These are phyloP conservation scores for Saxidomus purpurata DNA, from an alignment of 1,140 invertebrate species.

Conservation along the genomic window DNA sequence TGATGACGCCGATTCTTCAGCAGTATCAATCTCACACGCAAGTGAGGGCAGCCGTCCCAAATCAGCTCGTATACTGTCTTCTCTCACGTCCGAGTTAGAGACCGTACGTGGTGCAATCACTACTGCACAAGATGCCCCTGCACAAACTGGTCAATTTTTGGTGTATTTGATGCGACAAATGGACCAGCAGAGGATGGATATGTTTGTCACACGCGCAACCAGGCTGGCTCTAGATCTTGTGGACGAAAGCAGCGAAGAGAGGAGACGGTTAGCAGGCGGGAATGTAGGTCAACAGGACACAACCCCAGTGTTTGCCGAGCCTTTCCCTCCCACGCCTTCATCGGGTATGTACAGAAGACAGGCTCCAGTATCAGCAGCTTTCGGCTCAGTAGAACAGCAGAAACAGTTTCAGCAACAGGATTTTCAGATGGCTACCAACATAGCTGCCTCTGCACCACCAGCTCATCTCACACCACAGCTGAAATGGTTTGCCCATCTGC, in stretches of 20 bases:
- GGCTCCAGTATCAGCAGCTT: conserved; percentile 29
- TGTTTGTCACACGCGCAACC: conserved; percentile 48
- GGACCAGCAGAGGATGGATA: conserved; percentile 40
- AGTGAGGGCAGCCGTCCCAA: neutral
- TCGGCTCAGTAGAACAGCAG: conserved; percentile 35
- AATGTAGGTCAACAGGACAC: conserved; percentile 26
- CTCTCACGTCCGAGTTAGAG: conserved; percentile 55
- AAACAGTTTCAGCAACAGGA: conserved; percentile 25
- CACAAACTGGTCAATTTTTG: conserved; percentile 38
- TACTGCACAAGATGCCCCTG: conserved; percentile 9
- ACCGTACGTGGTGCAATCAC: conserved; percentile 56
- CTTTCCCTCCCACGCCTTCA: conserved; percentile 18
- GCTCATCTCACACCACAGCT: conserved; percentile 34
- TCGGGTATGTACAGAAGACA: conserved; percentile 36
- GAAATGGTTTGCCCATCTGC: conserved; percentile 24
- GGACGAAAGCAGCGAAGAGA: conserved; percentile 31
- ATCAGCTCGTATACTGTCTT: conserved; percentile 44
- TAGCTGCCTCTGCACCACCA: conserved; percentile 40
- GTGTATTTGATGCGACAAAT: conserved; percentile 51
- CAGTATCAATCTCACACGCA: neutral
- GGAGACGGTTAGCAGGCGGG: conserved; percentile 30
- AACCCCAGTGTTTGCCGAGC: conserved; percentile 16
- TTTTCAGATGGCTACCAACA: conserved; percentile 43
- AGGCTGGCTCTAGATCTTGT: conserved; percentile 40
- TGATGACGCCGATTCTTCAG: conserved; percentile 35